Evolutionary conservation across 2,113 vertebrate species (phyloP).

Genomic region (Nestor notabilis): DNA sequence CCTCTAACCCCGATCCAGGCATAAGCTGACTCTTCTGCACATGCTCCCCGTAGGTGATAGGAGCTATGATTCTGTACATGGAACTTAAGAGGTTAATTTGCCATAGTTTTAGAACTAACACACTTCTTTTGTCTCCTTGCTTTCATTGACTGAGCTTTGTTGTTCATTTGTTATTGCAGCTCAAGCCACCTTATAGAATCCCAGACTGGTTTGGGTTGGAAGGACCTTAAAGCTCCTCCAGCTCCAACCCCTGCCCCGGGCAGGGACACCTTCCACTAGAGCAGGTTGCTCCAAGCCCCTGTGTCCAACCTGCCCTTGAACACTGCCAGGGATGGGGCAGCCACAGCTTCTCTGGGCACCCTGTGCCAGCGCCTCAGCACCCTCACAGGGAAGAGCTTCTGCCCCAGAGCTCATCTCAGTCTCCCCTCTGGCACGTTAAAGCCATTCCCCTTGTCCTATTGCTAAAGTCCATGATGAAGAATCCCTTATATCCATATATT

Average conservation of each 20-base stretch:
- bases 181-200: background rate
- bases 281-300: too few relatives aligned
- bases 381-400: too few relatives aligned
- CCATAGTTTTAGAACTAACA: background rate
- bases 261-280: too few relatives aligned
- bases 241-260: fast-evolving
- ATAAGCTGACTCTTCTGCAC: background rate
- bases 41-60: fast-evolving
- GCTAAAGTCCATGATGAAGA: too few relatives aligned
- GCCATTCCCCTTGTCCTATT: too few relatives aligned
- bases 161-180: background rate
- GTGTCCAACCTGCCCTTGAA: too few relatives aligned
- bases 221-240: background rate
- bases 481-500: background rate
- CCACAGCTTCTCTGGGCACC: too few relatives aligned
- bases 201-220: background rate
- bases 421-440: too few relatives aligned
- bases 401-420: too few relatives aligned
- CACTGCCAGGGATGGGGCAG: too few relatives aligned
- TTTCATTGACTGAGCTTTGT: background rate
- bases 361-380: too few relatives aligned
- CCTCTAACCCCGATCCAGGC: fast-evolving
- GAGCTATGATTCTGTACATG: background rate
- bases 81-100: background rate
- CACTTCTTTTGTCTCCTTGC: background rate